Base-by-base conservation (phyloP, 2,888 invertebrate genomes). In the Acleris cristana region DNA sequence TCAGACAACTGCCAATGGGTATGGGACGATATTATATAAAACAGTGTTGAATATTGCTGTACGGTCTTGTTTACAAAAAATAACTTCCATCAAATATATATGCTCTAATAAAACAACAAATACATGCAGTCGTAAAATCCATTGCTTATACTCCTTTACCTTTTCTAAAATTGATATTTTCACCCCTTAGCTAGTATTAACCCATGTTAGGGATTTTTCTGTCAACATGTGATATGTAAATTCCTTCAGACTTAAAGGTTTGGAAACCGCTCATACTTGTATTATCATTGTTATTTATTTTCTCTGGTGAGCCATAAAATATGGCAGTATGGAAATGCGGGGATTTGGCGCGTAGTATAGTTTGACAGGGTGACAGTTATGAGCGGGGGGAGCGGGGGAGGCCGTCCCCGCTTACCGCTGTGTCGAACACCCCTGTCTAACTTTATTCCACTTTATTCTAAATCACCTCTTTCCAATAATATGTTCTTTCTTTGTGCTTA, bases 361-460 rank as follows among this genome's bases (percentile, higher is more conserved):
- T 90, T 89, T 91, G 92, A 92, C 92, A 90, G 86, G 87, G 83
- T 91, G 92, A 92, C 92, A 91, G 91, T 87, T 90, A 90, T 88
- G 85, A 81, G 80, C 82, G 78, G 77, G 74, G 77, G 78, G 77
- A 74, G 76, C 77, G 71, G 65, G 65, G 30, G 69, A 71, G 72
- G 61, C 70, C 70, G 78, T 74, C 8, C 87, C 82, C 82, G 84
- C 87, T 86, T 89, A 90, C 84, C 81, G 83, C 85, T 73, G 78
- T 79, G 71, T 80, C 78, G 74, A 74, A 76, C 80, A 80, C 78
- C 82, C 53, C 40, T 1, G 3, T 40, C 14, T 40, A 12, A 12
- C 12, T 34, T 12, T 12, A 34, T 10, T 34, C 3, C 40, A 40
- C 8, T 40, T 40, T 40, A 14, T 14, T 14, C 40, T 30, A 12